Evolutionary conservation across 2,113 vertebrate species (phyloP).

Genomic region (Maccullochella peelii): DNA sequence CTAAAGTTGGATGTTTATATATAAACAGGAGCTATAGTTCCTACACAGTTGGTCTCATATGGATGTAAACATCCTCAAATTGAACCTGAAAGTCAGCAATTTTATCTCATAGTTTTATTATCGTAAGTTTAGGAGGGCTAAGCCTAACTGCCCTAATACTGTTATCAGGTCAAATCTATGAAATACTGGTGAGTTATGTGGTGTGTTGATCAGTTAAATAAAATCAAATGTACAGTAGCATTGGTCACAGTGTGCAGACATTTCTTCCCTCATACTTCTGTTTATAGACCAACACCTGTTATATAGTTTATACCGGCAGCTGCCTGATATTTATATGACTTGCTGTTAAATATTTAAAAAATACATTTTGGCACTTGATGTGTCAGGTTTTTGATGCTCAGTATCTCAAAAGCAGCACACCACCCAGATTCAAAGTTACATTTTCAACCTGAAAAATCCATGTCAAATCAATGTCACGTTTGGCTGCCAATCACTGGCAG

Average conservation of each 20-base stretch:
- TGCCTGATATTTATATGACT: conserved; percentile 35
- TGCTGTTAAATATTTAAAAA: conserved; percentile 35
- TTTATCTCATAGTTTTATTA: background rate
- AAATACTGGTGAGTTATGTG: background rate
- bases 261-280: background rate
- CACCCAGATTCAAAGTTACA: conserved; percentile 12
- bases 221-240: background rate
- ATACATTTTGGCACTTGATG: conserved; percentile 7
- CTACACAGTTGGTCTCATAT: background rate
- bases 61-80: background rate
- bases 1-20: background rate
- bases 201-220: background rate
- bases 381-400: conserved; percentile 8
- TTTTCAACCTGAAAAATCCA: conserved; percentile 24
- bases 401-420: conserved; percentile 32
- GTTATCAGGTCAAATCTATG: background rate
- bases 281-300: conserved; percentile 13
- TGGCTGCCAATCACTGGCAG: conserved; percentile 60
- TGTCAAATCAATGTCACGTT: conserved; percentile 20
- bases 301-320: conserved; percentile 22
- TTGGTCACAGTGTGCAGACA: background rate
- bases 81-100: background rate
- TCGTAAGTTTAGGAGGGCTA: background rate
- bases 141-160: background rate
- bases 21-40: background rate